Conservation (phyloP, 2,888 invertebrate genomes). For the Iselma pallidipennis region DNA sequence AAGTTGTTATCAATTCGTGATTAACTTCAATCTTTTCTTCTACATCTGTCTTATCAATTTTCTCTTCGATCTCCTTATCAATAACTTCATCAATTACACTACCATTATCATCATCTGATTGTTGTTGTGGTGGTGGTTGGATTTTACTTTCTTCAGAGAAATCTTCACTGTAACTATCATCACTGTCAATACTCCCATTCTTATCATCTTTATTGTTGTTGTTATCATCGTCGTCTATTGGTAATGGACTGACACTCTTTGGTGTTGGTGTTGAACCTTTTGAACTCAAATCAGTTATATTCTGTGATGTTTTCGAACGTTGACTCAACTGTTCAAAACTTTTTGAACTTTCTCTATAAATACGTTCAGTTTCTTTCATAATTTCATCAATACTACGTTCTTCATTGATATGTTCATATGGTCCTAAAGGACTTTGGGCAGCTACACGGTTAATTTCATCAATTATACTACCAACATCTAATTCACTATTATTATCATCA, state of each 20-base stretch:
- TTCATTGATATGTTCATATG: slow-evolving; percentile 53
- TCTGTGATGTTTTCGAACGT: slow-evolving; percentile 52
- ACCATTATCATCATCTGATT: too few species aligned
- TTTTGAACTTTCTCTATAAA: slow-evolving; percentile 57
- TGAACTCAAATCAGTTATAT: slow-evolving; percentile 47
- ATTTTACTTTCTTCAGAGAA: slow-evolving; percentile 46
- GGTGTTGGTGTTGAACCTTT: slow-evolving; percentile 50
- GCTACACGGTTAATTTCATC: slow-evolving; percentile 67
- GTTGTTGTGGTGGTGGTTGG: background rate
- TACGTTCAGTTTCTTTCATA: slow-evolving; percentile 62
- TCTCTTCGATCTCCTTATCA: background rate
- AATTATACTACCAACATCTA: slow-evolving; percentile 70
- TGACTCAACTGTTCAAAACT: slow-evolving; percentile 56
- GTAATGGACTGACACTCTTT: slow-evolving; percentile 52
- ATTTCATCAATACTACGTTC: slow-evolving; percentile 64
- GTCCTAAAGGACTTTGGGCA: slow-evolving; percentile 54
- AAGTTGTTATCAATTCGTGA: slow-evolving; percentile 45
- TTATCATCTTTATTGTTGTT: slow-evolving; percentile 29
- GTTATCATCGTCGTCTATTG: slow-evolving; percentile 42
- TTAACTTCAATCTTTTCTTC: slow-evolving; percentile 27
- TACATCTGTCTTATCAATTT: background rate
- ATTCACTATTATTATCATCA: slow-evolving; percentile 57
- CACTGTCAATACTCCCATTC: background rate
- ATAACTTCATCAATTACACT: background rate
- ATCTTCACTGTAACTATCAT: slow-evolving; percentile 48